phyloP scores from a whole-genome alignment of 2,888 invertebrate species.

The Drosophila greeni region DNA sequence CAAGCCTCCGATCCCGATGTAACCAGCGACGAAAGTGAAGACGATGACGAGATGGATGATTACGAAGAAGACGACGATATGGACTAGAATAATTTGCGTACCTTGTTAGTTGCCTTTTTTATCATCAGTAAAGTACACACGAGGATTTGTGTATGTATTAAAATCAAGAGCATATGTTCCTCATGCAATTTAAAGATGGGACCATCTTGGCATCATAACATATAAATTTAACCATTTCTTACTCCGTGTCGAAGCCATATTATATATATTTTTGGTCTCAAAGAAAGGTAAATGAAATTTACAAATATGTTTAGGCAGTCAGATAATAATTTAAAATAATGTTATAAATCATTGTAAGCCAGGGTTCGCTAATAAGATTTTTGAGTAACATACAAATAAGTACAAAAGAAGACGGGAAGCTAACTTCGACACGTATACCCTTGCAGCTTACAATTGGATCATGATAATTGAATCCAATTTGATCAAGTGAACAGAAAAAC shows the following conservation, averaged over 20 bases:
- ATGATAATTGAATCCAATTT: no score
- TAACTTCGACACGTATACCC: no score
- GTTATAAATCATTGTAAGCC: no score
- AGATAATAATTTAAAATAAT: no score
- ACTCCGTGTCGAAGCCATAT: not conserved
- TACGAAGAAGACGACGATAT: slow-evolving; percentile 63
- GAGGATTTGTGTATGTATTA: not conserved
- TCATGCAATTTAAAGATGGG: not conserved
- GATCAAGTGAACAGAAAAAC: no score
- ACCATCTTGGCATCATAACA: not conserved
- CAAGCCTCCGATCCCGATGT: slow-evolving; percentile 88
- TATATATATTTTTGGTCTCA: no score
- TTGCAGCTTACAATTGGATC: no score
- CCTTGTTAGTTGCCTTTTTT: slow-evolving; percentile 1
- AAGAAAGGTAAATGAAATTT: no score
- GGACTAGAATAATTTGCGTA: slow-evolving; percentile 24
- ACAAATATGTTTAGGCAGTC: no score
- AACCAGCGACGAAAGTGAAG: slow-evolving; percentile 88
- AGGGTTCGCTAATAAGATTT: no score
- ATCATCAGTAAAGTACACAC: slow-evolving; percentile 7
- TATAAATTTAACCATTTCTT: not conserved
- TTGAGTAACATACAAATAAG: no score
- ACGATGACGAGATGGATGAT: slow-evolving; percentile 76
- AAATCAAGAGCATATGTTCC: not conserved
- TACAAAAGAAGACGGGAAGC: no score